Percentiles rank a stretch among this genome's conserved stretches.
Conservation (phyloP, 2,888 invertebrate species). For the Brachyptera risi region DNA sequence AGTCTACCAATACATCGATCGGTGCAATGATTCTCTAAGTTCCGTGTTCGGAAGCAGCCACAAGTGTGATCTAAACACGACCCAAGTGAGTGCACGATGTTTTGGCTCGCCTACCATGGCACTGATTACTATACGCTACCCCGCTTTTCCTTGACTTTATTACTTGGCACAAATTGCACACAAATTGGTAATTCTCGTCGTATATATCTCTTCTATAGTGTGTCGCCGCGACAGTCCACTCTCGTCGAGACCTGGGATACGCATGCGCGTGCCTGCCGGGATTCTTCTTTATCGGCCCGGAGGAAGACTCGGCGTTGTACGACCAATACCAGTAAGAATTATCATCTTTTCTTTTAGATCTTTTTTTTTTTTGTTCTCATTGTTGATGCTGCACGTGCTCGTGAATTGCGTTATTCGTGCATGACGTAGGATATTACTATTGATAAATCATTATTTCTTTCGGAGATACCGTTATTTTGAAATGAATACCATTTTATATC, state of each 20-base stretch:
- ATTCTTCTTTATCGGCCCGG: slow-evolving; percentile 49
- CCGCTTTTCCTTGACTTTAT: neutral
- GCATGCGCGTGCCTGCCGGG: slow-evolving; percentile 59
- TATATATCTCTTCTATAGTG: slow-evolving; percentile 48
- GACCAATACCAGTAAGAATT: too few relatives aligned
- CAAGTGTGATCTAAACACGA: slow-evolving; percentile 53
- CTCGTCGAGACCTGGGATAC: slow-evolving; percentile 51
- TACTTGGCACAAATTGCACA: neutral
- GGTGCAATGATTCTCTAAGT: slow-evolving; percentile 65
- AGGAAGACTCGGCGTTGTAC: neutral
- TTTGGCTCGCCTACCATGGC: too few relatives aligned
- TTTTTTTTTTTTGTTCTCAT: too few relatives aligned
- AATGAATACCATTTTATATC: too few relatives aligned
- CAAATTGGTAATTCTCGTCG: slow-evolving; percentile 33
- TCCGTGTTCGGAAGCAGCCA: slow-evolving; percentile 65
- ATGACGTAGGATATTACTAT: too few relatives aligned
- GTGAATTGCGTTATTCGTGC: too few relatives aligned
- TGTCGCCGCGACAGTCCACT: slow-evolving; percentile 43
- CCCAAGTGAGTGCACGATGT: slow-evolving; percentile 44
- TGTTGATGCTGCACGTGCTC: too few relatives aligned
- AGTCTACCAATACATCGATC: slow-evolving; percentile 53
- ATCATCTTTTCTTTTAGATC: too few relatives aligned
- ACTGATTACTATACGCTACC: neutral
- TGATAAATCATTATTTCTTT: too few relatives aligned
- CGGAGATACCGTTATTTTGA: too few relatives aligned